Base-by-base conservation (phyloP, 1,140 invertebrate species). In the Steinernema khuongi region DNA sequence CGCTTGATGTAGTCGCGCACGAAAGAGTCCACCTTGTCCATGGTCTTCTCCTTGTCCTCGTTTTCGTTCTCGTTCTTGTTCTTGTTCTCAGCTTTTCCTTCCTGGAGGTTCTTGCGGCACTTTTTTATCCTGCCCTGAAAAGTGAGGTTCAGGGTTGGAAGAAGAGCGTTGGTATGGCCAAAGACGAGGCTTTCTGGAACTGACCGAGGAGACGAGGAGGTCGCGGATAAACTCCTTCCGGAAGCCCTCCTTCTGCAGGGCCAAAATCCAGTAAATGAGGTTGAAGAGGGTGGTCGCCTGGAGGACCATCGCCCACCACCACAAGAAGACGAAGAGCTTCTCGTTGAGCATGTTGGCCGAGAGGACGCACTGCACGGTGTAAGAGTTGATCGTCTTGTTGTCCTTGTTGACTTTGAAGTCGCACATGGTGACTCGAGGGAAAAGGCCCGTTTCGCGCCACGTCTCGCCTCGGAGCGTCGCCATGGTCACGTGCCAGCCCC, bases 271-370 rank as follows among this genome's bases (percentile, higher is more conserved):
- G 50, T 60, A 60, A 22, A 60, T n/a, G 22, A 60, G 50, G 22
- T 60, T 60, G 50, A 22, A 60, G 50, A 60, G 4, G 50, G 11
- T 60, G 50, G 50, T 22, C 14, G 26, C 50, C 50, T 60, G 7
- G 50, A 60, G 50, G 50, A 60, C 11, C 22, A 22, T 22, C 50
- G 50, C 22, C 81, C 81, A 83, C 26, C 68, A 77, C 74, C 81
- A 81, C 19, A 81, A 44, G 30, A 69, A 71, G 1, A 79, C 32
- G 69, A 81, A 81, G 31, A 81, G 74, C 74, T 81, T 81, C 66
- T 82, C 81, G 32, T 83, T 83, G 60, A 82, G 68, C 81, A 82
- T 81, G 68, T 82, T 83, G 43, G 74, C 67, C 1, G 68, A 68
- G 28, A 82, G 80, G 32, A 83, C 81, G 66, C 81, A 82, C 71